These are phyloP conservation scores for Cottus gobio DNA, from an alignment of 2,113 vertebrate genomes.

Conservation along the genomic window DNA sequence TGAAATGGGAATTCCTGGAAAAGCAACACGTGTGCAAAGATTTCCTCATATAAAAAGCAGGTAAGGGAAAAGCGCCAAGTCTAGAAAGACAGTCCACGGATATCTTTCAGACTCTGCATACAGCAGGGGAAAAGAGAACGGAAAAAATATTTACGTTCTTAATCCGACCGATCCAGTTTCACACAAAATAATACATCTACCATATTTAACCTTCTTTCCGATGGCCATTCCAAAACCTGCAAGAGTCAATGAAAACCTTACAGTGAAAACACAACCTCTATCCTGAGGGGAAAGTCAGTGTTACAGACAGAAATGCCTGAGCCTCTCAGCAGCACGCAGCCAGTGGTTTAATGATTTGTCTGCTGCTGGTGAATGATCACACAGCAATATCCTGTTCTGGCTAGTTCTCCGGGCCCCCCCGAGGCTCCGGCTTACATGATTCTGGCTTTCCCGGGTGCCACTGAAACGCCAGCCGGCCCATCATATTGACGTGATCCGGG, in stretches of 20 bases:
- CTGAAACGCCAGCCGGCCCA: constrained; percentile 24
- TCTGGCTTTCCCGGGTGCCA: constrained; percentile 57
- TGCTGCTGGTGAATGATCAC: constrained; percentile 75
- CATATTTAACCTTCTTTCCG: not conserved
- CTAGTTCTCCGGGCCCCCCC: constrained; percentile 45
- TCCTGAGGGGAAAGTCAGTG: constrained; percentile 45
- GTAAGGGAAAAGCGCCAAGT: not conserved
- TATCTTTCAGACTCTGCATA: not conserved
- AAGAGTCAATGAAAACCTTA: constrained; percentile 2
- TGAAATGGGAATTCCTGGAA: not conserved
- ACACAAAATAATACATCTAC: not conserved
- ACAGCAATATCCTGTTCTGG: constrained; percentile 75
- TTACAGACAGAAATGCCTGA: constrained; percentile 49
- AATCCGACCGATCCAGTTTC: not conserved
- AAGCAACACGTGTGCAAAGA: not conserved
- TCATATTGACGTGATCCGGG: constrained; percentile 69
- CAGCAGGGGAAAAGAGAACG: not conserved
- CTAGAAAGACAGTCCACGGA: not conserved
- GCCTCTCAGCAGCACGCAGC: constrained; percentile 50
- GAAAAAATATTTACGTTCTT: not conserved
- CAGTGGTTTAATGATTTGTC: constrained; percentile 77
- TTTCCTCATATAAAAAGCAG: not conserved
- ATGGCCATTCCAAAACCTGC: constrained; percentile 6
- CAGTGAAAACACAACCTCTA: constrained; percentile 34
- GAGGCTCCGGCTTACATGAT: constrained; percentile 70